Conservation (phyloP, 2,797 vertebrate genomes). For the Bufotes viridis region DNA sequence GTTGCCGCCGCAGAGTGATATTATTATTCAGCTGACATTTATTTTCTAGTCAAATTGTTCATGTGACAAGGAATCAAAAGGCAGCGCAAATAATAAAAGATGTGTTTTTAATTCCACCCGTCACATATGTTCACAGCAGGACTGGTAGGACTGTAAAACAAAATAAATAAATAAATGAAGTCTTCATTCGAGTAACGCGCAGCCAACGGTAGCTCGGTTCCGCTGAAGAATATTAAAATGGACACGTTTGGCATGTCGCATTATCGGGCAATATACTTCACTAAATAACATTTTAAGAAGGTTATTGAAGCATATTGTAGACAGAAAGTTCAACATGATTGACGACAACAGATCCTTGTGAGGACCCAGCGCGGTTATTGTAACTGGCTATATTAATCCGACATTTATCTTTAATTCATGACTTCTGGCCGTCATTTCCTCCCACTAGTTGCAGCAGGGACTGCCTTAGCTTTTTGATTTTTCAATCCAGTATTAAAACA, state of each 20-base stretch:
- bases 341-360: not conserved
- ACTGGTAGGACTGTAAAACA: constrained; percentile 20
- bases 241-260: constrained; percentile 22
- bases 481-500: not conserved
- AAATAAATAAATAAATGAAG: not conserved
- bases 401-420: constrained; percentile 26
- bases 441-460: not conserved
- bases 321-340: not conserved
- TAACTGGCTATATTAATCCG: not conserved
- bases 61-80: constrained; percentile 55
- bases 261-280: constrained; percentile 24
- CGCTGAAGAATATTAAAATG: constrained; percentile 41
- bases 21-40: constrained; percentile 46
- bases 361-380: not conserved
- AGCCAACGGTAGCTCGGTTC: constrained; percentile 22
- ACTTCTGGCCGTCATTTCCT: not conserved
- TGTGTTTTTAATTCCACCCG: constrained; percentile 56
- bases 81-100: constrained; percentile 52
- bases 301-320: not conserved
- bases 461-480: not conserved
- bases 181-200: constrained; percentile 31
- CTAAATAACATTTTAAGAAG: constrained; percentile 21
- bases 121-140: constrained; percentile 58
- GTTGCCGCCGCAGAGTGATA: not conserved
- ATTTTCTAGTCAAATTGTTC: constrained; percentile 59